Base-by-base conservation (phyloP, 2,888 invertebrate genomes). In the Euzophera pinguis region DNA sequence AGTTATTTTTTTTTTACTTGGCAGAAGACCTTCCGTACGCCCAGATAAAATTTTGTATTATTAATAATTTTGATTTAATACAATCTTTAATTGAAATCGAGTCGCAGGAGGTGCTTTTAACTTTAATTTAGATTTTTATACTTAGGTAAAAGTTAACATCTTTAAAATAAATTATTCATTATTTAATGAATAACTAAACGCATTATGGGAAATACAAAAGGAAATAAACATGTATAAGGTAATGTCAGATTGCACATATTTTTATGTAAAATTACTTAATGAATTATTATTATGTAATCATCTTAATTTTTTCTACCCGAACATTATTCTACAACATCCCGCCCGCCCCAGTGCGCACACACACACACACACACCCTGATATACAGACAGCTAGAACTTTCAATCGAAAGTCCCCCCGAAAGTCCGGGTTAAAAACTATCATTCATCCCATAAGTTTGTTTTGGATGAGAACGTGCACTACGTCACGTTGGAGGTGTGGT, bases 401-500 rank as follows among this genome's bases (percentile, higher is more conserved):
- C 32, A 32, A 16, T 27, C 32, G 32, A 16, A 16, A 1, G 32
- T 32, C 43, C 9, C 32, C 8, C n/a, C n/a, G n/a, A n/a, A n/a
- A 9, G 29, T 49, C 13, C 10, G 14, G 14, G 17, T 47, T 52
- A 54, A 53, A 45, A 13, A 7, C 29, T 22, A 22, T 22, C 22
- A 22, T 22, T 22, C n/a, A n/a, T n/a, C 3, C 6, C 41, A 13
- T 7, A 13, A 10, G 14, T 8, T 29, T 29, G 14, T 14, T 29
- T 14, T 62, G 59, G 63, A 66, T 62, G 64, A 52, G 56, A 62
- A 69, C 85, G 80, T 86, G 88, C 60, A 50, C 48, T 42, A 47
- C 53, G 67, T 81, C 88, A 87, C 88, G 89, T 74, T 78, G 71
- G 76, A 66, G 54, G 47, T 22, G 22, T 22, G 22, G 22, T 22